phyloP scores from a whole-genome alignment of 2,113 vertebrate genomes.

The Trichechus manatus region DNA sequence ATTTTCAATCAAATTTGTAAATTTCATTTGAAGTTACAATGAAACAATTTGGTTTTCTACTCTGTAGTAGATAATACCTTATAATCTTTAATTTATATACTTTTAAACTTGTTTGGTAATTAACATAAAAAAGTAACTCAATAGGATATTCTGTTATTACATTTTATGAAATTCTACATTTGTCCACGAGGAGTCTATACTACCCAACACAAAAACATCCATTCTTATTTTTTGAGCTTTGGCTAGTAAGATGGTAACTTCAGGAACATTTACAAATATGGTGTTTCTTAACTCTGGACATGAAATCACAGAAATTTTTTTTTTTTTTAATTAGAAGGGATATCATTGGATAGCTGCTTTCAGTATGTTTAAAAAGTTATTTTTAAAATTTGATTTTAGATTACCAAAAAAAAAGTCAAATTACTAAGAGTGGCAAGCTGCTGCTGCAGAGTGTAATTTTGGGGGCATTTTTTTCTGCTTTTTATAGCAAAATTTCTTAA shows the following conservation, averaged over 20 bases:
- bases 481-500: slow-evolving; percentile 37
- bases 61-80: not conserved
- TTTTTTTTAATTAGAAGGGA: not conserved
- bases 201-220: not conserved
- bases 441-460: not conserved
- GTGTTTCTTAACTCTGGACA: not conserved
- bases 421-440: not conserved
- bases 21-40: slow-evolving; percentile 44
- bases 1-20: slow-evolving; percentile 47
- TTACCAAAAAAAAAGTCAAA: not conserved
- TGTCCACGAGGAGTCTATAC: not conserved
- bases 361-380: not conserved
- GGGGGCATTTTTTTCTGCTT: not conserved
- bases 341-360: not conserved
- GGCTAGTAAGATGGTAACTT: not conserved
- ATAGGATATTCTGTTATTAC: not conserved
- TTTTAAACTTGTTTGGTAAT: slow-evolving; percentile 36
- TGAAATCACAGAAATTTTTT: not conserved
- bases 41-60: slow-evolving; percentile 26
- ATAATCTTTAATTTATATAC: slow-evolving; percentile 18
- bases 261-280: not conserved
- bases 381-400: slow-evolving; percentile 40
- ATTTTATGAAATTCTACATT: not conserved
- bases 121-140: slow-evolving; percentile 44
- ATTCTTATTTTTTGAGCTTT: not conserved